Percentiles rank a stretch among this genome's conserved stretches.
phyloP scores from a whole-genome alignment of 92 coral and sea anemone species.

The Scolanthus callimorphus region DNA sequence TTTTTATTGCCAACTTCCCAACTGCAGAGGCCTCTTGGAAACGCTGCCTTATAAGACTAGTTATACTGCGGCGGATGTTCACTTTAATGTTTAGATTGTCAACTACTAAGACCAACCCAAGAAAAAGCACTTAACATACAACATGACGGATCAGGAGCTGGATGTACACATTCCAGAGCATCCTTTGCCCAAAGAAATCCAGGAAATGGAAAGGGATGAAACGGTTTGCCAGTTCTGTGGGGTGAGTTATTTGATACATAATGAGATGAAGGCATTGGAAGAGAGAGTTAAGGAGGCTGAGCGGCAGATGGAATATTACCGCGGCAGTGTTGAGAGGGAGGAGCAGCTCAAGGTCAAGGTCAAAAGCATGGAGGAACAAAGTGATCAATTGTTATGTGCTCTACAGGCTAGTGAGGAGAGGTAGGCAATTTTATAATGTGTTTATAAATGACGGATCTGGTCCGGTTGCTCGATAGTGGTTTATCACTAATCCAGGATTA shows the following conservation, averaged over 20 bases:
- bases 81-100: too few relatives aligned
- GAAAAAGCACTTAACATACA: background rate
- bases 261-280: conserved; percentile 92
- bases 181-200: conserved; percentile 91
- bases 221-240: conserved; percentile 99
- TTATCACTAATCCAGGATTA: too few relatives aligned
- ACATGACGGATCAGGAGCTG: conserved; percentile 41
- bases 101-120: background rate
- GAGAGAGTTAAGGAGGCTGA: conserved; percentile 87
- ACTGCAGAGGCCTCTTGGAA: too few relatives aligned
- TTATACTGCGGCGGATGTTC: too few relatives aligned
- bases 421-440: conserved; percentile 38
- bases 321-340: conserved; percentile 91
- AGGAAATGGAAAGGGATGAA: conserved; percentile 76
- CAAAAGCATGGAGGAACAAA: conserved; percentile 64
- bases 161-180: conserved; percentile 72
- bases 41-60: too few relatives aligned
- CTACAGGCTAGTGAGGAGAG: conserved; percentile 77
- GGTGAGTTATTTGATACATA: conserved; percentile 95
- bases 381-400: conserved; percentile 55
- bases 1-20: too few relatives aligned
- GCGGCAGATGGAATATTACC: conserved; percentile 83
- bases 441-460: too few relatives aligned
- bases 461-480: too few relatives aligned
- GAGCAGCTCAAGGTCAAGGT: conserved; percentile 72